Base-by-base conservation (phyloP, 2,797 vertebrate genomes). In the Onychomys torridus region DNA sequence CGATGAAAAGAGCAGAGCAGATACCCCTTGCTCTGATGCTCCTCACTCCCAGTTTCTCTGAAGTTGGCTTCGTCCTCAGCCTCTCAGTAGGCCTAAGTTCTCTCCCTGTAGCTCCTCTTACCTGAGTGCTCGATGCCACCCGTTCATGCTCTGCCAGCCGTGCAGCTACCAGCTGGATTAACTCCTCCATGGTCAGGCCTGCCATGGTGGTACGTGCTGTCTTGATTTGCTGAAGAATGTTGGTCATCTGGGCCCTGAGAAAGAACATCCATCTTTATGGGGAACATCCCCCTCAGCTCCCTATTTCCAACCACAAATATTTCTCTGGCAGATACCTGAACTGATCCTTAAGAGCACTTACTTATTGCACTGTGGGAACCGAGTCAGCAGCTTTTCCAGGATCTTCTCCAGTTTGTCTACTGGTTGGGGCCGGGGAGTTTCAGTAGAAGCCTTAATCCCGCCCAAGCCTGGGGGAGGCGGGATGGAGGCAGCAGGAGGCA, bases 191-290 rank as follows among this genome's bases (percentile, higher is more conserved):
- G 49, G 99, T 99, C 97, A 99, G 98, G 2, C 99, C 99, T 0
- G 99, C 99, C 98, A 99, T 98, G n/a, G 99, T 99, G 67, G 99
- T 99, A 0, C 99, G 99, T 0, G 99, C 98, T 0, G 98, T 99
- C 98, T 99, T 99, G 96, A 99, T 99, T 98, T 99, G 99, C 98
- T 99, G 99, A 95, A 99, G 99, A 93, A 99, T 99, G 32, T 98
- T 98, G 93, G 98, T 99, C 98, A 99, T 99, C 97, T 99, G 99
- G 21, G 98, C 96, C 98, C 99, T 99, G 97, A 16, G 0, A 14
- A 93, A 88, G 94, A 89, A 61, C 90, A 87, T 12, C n/a, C 63
- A 16, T 32, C 40, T 34, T 88, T 11, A 4, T 34, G 17, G n/a
- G 29, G 5, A 79, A 69, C 34, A 67, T 8, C 76, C 32, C 67